Evolutionary conservation across 92 coral and sea anemone genomes (phyloP).

Genomic region (Virgularia gustaviana): DNA sequence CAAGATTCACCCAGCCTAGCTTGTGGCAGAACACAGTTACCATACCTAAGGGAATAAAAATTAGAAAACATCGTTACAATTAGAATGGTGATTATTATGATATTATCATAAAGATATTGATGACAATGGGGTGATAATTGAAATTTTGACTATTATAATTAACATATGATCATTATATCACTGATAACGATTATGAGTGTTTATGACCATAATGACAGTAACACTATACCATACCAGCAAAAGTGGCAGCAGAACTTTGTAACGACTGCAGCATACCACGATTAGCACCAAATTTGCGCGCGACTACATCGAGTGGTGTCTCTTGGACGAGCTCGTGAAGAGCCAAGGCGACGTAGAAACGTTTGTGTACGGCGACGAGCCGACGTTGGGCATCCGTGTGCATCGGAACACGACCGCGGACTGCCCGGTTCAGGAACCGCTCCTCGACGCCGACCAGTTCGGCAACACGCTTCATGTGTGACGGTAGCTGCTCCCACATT

Average conservation of each 20-base stretch:
- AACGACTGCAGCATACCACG: slow-evolving; percentile 95
- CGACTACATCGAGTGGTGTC: slow-evolving; percentile 75
- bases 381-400: slow-evolving; percentile 85
- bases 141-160: too few species aligned
- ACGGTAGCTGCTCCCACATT: slow-evolving; percentile 93
- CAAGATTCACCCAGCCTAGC: slow-evolving; percentile 92
- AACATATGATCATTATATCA: too few species aligned
- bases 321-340: slow-evolving; percentile 94
- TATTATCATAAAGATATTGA: too few species aligned
- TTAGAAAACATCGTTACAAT: too few species aligned
- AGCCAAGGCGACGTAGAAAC: slow-evolving; percentile 89
- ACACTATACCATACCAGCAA: too few species aligned
- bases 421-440: slow-evolving; percentile 75
- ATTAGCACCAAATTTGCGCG: slow-evolving; percentile 86
- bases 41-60: slow-evolving; percentile 86
- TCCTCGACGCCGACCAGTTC: slow-evolving; percentile 89
- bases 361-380: slow-evolving; percentile 80
- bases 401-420: slow-evolving; percentile 81
- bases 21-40: slow-evolving; percentile 91
- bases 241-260: slow-evolving; percentile 94
- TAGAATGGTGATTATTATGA: too few species aligned
- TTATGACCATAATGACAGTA: too few species aligned
- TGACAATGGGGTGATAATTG: too few species aligned
- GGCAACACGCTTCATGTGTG: slow-evolving; percentile 94
- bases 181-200: too few species aligned